Evolutionary conservation across 1,140 invertebrate genomes (phyloP).

Genomic region (Macrobrachium nipponense): DNA sequence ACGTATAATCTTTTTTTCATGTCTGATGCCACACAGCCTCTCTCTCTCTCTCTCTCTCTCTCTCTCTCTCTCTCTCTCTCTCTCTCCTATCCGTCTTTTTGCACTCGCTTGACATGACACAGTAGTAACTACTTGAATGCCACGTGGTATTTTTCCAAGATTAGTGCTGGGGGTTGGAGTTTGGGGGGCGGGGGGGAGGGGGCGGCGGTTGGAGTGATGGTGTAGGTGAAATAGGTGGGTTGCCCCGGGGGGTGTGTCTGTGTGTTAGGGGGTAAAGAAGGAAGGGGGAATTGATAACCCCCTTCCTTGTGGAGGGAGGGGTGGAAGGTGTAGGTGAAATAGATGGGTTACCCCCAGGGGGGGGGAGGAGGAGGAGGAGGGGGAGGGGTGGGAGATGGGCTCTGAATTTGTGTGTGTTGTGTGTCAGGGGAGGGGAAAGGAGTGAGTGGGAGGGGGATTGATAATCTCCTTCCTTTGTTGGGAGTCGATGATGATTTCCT

Average conservation of each 20-base stretch:
- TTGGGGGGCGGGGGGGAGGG: too few species aligned
- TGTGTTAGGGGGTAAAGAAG: background rate
- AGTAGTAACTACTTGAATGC: too few species aligned
- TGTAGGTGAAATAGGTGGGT: background rate
- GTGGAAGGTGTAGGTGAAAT: background rate
- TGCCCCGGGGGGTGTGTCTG: background rate
- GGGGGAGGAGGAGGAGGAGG: background rate
- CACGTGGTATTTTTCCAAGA: slow-evolving; percentile 1
- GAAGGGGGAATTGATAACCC: background rate
- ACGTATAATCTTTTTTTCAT: background rate
- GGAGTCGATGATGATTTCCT: too few species aligned
- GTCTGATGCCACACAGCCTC: too few species aligned
- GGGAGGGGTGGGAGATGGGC: background rate
- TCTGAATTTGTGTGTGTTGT: too few species aligned
- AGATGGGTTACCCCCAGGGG: background rate
- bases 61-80: too few species aligned
- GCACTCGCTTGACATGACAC: too few species aligned
- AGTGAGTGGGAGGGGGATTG: too few species aligned
- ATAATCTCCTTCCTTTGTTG: too few species aligned
- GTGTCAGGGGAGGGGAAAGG: background rate
- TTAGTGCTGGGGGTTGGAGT: background rate
- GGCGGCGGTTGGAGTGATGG: slow-evolving; percentile 2
- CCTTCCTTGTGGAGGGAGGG: background rate
- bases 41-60: too few species aligned
- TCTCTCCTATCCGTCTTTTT: too few species aligned